Evolutionary conservation across 2,888 invertebrate species (phyloP).

Genomic region (Acheta domesticus): DNA sequence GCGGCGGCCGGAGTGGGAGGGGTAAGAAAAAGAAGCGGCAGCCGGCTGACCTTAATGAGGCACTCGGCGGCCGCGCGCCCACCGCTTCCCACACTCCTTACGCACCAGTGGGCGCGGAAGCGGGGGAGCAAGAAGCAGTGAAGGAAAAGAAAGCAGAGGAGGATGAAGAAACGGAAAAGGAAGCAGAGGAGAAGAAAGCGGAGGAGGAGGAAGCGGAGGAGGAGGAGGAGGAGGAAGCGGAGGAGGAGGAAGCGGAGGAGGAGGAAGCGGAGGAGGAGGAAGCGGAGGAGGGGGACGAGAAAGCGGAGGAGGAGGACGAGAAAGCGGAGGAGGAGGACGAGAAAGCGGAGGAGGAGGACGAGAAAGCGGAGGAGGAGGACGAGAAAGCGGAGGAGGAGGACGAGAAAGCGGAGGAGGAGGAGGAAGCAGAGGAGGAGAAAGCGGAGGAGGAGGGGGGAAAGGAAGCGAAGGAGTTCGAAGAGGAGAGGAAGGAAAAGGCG

Average conservation of each 20-base stretch:
- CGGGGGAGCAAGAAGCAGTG: not conserved
- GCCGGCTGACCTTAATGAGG: conserved; percentile 18
- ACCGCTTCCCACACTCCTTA: not conserved
- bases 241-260: not conserved
- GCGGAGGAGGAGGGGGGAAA: too few species aligned
- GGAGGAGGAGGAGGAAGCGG: too few species aligned
- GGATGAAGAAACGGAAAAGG: not conserved
- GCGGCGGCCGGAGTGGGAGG: not conserved
- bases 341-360: too few species aligned
- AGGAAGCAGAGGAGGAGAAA: not conserved
- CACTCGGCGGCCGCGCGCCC: not conserved
- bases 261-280: not conserved
- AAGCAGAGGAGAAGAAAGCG: not conserved
- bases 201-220: too few species aligned
- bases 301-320: too few species aligned
- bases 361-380: too few species aligned
- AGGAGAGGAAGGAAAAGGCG: not conserved
- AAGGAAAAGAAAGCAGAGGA: not conserved
- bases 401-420: not conserved
- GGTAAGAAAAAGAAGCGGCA: not conserved
- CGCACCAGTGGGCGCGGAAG: not conserved
- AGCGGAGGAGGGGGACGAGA: not conserved
- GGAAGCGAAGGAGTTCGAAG: too few species aligned
- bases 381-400: not conserved
- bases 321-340: too few species aligned